A percentile compares a stretch with the other conserved stretches of the same genome.
Conservation (phyloP, 2,888 invertebrate species). For the Ariolimax columbianus region DNA sequence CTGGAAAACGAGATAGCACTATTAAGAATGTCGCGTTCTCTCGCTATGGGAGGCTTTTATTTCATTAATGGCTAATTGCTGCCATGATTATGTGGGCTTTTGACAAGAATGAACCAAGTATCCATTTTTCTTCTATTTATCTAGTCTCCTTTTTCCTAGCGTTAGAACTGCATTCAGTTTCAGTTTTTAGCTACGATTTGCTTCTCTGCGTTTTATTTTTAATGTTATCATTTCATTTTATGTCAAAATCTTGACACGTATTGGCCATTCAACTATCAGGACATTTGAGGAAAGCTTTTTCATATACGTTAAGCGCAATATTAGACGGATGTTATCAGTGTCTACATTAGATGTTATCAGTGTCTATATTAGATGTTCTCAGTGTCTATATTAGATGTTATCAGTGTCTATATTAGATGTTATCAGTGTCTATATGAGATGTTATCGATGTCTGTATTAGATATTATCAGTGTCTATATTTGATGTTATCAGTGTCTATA, state of each 20-base stretch:
- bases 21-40: background rate
- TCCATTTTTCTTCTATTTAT: slow-evolving; percentile 9
- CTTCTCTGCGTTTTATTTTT: background rate
- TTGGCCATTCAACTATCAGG: too few species aligned
- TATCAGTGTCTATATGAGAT: too few species aligned
- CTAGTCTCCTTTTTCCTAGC: background rate
- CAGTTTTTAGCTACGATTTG: background rate
- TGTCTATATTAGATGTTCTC: too few species aligned
- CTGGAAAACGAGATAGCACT: background rate
- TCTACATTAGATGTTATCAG: too few species aligned
- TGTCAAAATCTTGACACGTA: background rate
- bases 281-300: too few species aligned
- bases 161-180: background rate
- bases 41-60: slow-evolving; percentile 12
- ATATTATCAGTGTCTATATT: too few species aligned
- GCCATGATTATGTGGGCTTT: slow-evolving; percentile 8
- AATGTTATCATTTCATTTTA: background rate
- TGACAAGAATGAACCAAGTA: background rate
- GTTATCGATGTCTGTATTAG: too few species aligned
- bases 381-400: too few species aligned
- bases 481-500: too few species aligned
- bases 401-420: too few species aligned
- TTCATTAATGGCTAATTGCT: slow-evolving; percentile 33
- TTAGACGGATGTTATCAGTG: too few species aligned
- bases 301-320: too few species aligned